Conservation (phyloP, 2,888 invertebrate species). For the Calliopum simillimum region DNA sequence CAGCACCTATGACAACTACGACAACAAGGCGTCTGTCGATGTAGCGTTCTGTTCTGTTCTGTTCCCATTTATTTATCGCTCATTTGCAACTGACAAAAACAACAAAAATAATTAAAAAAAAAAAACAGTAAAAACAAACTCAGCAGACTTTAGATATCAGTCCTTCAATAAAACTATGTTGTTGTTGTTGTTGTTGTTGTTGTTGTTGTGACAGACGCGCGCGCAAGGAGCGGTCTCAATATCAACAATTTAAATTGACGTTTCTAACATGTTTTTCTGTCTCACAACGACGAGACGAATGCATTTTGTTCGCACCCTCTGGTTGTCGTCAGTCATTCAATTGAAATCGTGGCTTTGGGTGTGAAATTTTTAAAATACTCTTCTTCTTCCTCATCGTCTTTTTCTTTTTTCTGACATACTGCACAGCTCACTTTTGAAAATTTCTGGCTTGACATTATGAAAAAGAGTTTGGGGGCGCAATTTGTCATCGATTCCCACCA, state of each 20-base stretch:
- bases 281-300: neutral
- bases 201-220: neutral
- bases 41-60: constrained; percentile 3
- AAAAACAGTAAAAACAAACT: constrained; percentile 14
- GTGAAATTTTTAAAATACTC: constrained; percentile 27
- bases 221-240: constrained; percentile 25
- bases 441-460: neutral
- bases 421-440: constrained; percentile 13
- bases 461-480: constrained; percentile 19
- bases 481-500: constrained; percentile 27
- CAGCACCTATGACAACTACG: constrained; percentile 42
- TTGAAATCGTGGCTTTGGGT: constrained; percentile 6
- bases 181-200: neutral
- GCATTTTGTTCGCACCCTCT: neutral
- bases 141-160: constrained; percentile 44
- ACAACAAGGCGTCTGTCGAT: constrained; percentile 30
- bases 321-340: neutral
- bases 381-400: neutral
- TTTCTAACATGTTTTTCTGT: constrained; percentile 13
- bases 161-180: constrained; percentile 46
- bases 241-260: constrained; percentile 23
- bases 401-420: neutral
- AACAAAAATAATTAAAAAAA: neutral
- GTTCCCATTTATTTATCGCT: neutral
- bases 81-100: neutral